phyloP scores from a whole-genome alignment of 2,113 vertebrate genomes.

The Probosciger aterrimus region DNA sequence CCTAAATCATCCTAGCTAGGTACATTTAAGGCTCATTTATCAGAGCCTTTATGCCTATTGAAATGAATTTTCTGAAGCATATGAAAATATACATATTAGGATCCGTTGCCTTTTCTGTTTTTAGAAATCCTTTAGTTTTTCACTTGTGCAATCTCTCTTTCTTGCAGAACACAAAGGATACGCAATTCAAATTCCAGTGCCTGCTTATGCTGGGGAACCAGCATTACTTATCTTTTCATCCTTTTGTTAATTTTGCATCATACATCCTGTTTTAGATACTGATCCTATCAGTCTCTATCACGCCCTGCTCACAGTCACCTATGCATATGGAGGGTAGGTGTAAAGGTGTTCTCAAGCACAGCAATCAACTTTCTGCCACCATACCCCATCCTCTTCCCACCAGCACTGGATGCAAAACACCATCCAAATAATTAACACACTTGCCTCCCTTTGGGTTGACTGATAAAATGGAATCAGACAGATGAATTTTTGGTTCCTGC shows the following conservation, averaged over 20 bases:
- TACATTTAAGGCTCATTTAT: background rate
- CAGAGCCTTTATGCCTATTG: background rate
- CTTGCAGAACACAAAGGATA: background rate
- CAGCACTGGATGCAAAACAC: background rate
- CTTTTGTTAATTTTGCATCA: background rate
- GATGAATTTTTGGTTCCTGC: slow-evolving; percentile 30
- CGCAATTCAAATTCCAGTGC: background rate
- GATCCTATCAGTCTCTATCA: background rate
- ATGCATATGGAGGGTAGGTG: fast-evolving
- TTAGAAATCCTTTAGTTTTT: background rate
- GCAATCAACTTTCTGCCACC: background rate
- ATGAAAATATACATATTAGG: background rate
- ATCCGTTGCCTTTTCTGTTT: background rate
- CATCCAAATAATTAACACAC: background rate
- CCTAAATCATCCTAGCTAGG: background rate
- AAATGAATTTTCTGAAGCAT: background rate
- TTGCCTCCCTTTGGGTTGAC: background rate
- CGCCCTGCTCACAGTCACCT: background rate
- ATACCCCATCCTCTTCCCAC: background rate
- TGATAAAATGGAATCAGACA: slow-evolving; percentile 63
- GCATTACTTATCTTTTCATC: background rate
- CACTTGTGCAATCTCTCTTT: background rate
- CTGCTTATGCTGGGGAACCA: background rate
- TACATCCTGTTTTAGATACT: background rate
- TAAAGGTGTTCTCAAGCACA: background rate